A percentile compares a stretch with the other conserved stretches of the same genome.
Conservation (phyloP, 2,113 vertebrate species). For the Sceloporus tristichus region DNA sequence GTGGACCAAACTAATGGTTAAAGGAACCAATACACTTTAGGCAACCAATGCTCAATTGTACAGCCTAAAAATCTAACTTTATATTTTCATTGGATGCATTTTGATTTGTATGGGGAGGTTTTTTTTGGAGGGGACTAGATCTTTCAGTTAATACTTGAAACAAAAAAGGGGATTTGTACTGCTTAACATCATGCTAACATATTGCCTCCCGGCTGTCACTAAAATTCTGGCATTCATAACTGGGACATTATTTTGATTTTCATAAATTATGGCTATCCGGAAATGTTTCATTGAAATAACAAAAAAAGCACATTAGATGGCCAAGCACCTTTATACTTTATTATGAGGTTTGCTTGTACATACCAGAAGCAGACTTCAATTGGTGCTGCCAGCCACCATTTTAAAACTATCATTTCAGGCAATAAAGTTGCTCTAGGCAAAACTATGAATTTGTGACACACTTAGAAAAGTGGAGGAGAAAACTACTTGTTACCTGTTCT, state of each 20-base stretch:
- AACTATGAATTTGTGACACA: accelerated
- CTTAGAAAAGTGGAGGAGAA: background rate
- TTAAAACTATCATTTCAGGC: accelerated
- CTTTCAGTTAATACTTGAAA: conserved; percentile 71
- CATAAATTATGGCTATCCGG: conserved; percentile 6
- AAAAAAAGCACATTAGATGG: conserved; percentile 29
- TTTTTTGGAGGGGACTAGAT: conserved; percentile 21
- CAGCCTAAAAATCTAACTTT: conserved; percentile 51
- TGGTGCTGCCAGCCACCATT: background rate
- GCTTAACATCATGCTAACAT: conserved; percentile 52
- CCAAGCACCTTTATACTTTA: conserved; percentile 33
- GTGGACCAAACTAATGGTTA: conserved; percentile 47
- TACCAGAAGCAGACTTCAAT: background rate
- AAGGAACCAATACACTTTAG: conserved; percentile 41
- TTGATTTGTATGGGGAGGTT: conserved; percentile 30
- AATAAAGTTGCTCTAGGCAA: background rate
- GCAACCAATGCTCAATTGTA: conserved; percentile 49
- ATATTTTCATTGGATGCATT: conserved; percentile 45
- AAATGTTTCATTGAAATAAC: conserved; percentile 18
- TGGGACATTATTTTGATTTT: conserved; percentile 44
- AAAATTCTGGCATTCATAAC: conserved; percentile 26
- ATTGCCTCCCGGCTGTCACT: conserved; percentile 23
- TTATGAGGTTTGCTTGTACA: background rate
- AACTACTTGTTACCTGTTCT: background rate
- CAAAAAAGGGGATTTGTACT: conserved; percentile 48